These are phyloP conservation scores for Caenorhabditis wallacei DNA, from an alignment of 2,888 invertebrate species.

Conservation along the genomic window DNA sequence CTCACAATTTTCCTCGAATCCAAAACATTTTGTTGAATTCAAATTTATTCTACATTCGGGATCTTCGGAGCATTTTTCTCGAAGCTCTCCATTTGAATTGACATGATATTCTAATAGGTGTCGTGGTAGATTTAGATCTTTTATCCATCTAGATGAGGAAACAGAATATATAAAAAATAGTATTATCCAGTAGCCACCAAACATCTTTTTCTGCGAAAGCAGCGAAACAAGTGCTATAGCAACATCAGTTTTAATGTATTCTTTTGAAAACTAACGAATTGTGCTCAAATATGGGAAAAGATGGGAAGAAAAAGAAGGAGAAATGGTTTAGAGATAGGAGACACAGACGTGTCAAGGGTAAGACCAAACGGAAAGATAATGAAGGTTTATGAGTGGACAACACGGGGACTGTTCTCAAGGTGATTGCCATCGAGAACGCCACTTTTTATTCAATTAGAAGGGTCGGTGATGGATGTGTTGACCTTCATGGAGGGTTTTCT, in stretches of 20 bases:
- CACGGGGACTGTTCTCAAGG: slow-evolving; percentile 35
- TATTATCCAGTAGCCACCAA: not conserved
- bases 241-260: slow-evolving; percentile 20
- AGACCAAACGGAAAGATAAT: slow-evolving; percentile 57
- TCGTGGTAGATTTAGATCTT: slow-evolving; percentile 46
- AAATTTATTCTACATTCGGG: slow-evolving; percentile 35
- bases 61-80: slow-evolving; percentile 25
- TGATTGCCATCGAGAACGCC: slow-evolving; percentile 40
- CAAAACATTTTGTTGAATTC: slow-evolving; percentile 52
- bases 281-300: slow-evolving; percentile 15
- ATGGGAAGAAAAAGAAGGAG: slow-evolving; percentile 3
- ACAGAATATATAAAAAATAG: not conserved
- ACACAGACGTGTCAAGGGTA: slow-evolving; percentile 49
- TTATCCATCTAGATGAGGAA: slow-evolving; percentile 4
- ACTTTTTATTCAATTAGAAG: slow-evolving; percentile 20
- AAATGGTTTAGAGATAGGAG: slow-evolving; percentile 27
- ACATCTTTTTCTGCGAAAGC: slow-evolving; percentile 1
- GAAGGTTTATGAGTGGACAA: slow-evolving; percentile 34
- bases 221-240: slow-evolving; percentile 15
- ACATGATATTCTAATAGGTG: slow-evolving; percentile 50
- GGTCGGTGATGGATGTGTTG: not conserved
- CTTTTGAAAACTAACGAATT: not conserved
- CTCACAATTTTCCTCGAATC: slow-evolving; percentile 35
- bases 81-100: not conserved
- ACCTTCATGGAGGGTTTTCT: not conserved